Conservation (phyloP, 2,888 invertebrate genomes). For the Petrolisthes cinctipes region DNA sequence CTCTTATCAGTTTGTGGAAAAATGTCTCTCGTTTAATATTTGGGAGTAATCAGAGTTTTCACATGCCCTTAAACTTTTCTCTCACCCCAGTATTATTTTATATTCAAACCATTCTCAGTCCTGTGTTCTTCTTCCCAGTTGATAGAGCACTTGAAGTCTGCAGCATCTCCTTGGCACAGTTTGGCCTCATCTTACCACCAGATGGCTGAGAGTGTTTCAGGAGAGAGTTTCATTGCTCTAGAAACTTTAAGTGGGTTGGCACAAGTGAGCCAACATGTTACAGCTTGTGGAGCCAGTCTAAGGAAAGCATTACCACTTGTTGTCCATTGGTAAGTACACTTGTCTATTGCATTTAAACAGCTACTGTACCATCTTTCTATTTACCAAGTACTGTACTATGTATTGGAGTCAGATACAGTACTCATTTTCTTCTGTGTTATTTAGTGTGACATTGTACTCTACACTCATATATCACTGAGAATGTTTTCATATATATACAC, state of each 20-base stretch:
- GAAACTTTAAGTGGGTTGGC: conserved; percentile 48
- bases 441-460: too few species aligned
- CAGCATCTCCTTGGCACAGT: conserved; percentile 40
- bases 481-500: too few species aligned
- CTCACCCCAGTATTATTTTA: too few species aligned
- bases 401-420: too few species aligned
- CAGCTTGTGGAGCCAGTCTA: conserved; percentile 42
- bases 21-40: not conserved
- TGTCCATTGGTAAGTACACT: conserved; percentile 44
- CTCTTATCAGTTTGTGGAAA: not conserved
- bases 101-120: too few species aligned
- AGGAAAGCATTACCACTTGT: conserved; percentile 46
- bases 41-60: not conserved
- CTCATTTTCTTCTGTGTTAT: too few species aligned
- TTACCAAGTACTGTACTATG: too few species aligned
- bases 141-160: conserved; percentile 37
- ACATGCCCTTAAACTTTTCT: not conserved
- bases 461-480: too few species aligned
- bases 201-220: conserved; percentile 33
- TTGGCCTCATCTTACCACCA: conserved; percentile 46
- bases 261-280: conserved; percentile 45
- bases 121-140: conserved; percentile 25
- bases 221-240: conserved; percentile 41
- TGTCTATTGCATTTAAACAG: too few species aligned
- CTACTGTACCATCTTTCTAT: too few species aligned